Evolutionary conservation across 2,113 vertebrate species (phyloP), one percentile per base, ranked within the genome.

Genomic region (Antechinus stuartii): DNA sequence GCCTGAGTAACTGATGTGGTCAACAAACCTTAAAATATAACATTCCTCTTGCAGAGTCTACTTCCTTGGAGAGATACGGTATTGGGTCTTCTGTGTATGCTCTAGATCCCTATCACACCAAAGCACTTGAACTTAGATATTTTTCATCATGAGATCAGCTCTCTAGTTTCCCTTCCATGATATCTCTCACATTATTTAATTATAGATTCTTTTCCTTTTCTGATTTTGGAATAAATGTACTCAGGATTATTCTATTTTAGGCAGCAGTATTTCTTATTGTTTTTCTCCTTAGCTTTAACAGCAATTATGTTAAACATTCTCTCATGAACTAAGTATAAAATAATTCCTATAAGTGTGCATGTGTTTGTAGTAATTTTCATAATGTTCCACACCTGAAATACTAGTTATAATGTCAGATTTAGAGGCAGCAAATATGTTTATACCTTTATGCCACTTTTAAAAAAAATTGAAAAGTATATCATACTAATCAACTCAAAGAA

Each of bases 211-310:
- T 84, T 84, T 84, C n/a, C 56, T 55, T 47, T 54, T 35, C n/a
- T 19, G 68, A 23, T 22, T 90, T 93, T 76, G 12, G 53, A 0
- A 49, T 89, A 93, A 94, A 93, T 23, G 3, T 2, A 57, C 12
- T 96, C n/a, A 30, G 12, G 49, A 95, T 91, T 90, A 52, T 93
- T 97, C 52, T 50, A 89, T n/a, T 84, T 84, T 84, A 42, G 68
- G n/a, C 22, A 22, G 19, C n/a, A 84, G 1, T 42, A 42, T 42
- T 91, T 97, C 94, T 46, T n/a, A 27, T 89, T 23, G 23, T 61
- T 84, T 0, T 12, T 90, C 26, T 16, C 52, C 68, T 54, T 92
- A 6, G 35, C 7, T 8, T 92, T 50, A 92, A 23, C 84, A 93
- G 30, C 90, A 91, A 35, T 55, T 90, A 8, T 91, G 49, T 35